Conservation (phyloP, 2,888 invertebrate species). For the Leptinotarsa tumamoca region DNA sequence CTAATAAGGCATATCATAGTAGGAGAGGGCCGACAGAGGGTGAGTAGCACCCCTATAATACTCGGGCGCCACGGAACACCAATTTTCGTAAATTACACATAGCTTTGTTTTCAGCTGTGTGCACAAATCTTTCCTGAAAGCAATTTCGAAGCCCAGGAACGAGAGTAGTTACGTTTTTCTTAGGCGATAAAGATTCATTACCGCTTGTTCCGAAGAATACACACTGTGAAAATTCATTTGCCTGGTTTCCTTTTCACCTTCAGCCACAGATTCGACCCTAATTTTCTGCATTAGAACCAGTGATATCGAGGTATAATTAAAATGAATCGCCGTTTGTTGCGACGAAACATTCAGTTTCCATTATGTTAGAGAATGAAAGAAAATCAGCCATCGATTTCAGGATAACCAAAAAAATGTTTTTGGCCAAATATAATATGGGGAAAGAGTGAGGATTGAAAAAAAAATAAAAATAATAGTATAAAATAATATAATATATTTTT, state of each 20-base stretch:
- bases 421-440: no score
- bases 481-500: no score
- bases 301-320: slow-evolving; percentile 29
- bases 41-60: slow-evolving; percentile 33
- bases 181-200: slow-evolving; percentile 69
- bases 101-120: slow-evolving; percentile 69
- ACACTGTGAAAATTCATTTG: slow-evolving; percentile 60
- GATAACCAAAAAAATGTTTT: no score
- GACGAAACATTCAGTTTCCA: neutral
- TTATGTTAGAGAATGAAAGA: neutral
- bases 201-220: slow-evolving; percentile 59
- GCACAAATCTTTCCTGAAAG: slow-evolving; percentile 70
- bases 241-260: slow-evolving; percentile 48
- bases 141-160: slow-evolving; percentile 64
- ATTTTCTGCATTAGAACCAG: slow-evolving; percentile 38
- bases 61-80: slow-evolving; percentile 61
- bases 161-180: slow-evolving; percentile 66
- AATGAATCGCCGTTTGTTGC: neutral
- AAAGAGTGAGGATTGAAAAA: no score
- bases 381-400: neutral
- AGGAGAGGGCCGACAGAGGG: slow-evolving; percentile 42
- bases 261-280: slow-evolving; percentile 29
- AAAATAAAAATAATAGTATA: no score
- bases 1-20: slow-evolving; percentile 60
- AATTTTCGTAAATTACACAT: slow-evolving; percentile 70